phyloP scores from a whole-genome alignment of 2,113 vertebrate genomes.

The Hassar affinis region DNA sequence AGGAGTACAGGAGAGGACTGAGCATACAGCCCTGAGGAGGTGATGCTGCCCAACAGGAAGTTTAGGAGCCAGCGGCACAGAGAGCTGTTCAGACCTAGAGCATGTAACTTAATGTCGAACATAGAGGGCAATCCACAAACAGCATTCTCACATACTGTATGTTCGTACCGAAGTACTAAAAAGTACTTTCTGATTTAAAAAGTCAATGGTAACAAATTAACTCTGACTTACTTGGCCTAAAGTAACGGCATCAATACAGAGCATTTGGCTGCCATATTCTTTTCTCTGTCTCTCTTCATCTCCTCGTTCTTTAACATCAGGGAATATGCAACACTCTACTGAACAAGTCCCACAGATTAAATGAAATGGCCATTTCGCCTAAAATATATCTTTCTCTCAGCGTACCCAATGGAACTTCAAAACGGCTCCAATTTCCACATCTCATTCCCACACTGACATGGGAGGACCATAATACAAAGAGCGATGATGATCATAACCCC shows the following conservation, averaged over 20 bases:
- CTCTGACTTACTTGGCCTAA: conserved; percentile 5
- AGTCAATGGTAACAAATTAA: neutral
- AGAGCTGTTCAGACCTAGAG: too few species aligned
- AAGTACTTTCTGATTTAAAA: neutral
- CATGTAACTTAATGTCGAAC: too few species aligned
- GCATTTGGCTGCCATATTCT: neutral
- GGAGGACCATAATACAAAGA: conserved; percentile 4
- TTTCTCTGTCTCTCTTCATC: neutral
- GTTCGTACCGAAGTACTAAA: neutral
- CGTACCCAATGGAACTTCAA: conserved; percentile 9
- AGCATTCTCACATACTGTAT: too few species aligned
- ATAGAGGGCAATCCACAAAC: too few species aligned
- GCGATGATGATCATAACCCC: conserved; percentile 17
- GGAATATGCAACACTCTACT: conserved; percentile 14
- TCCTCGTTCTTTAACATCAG: neutral
- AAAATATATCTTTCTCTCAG: conserved; percentile 23
- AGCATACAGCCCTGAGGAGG: too few species aligned
- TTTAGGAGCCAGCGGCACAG: too few species aligned
- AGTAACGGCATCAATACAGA: neutral
- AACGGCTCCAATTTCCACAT: conserved; percentile 20
- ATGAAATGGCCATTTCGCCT: conserved; percentile 22
- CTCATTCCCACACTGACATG: neutral
- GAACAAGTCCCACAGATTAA: conserved; percentile 24
- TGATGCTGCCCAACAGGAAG: too few species aligned
- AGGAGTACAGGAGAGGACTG: too few species aligned